These are phyloP conservation scores for Psammodynastes pulverulentus DNA, from an alignment of 2,113 vertebrate genomes.

Conservation along the genomic window DNA sequence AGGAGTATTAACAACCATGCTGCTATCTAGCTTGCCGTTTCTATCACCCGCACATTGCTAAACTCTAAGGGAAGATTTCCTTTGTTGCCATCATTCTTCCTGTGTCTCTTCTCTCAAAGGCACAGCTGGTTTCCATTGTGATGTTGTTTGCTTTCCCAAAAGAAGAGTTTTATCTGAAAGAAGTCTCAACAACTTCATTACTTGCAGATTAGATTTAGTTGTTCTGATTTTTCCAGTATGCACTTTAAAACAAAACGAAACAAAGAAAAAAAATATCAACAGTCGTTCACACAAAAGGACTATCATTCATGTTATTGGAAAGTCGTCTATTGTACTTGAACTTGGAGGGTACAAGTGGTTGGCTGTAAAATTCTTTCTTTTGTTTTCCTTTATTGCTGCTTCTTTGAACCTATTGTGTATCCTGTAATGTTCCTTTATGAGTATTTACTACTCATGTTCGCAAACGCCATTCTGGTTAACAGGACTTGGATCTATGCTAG, in stretches of 20 bases:
- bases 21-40: slow-evolving; percentile 56
- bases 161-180: slow-evolving; percentile 49
- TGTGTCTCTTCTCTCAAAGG: slow-evolving; percentile 43
- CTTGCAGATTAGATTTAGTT: slow-evolving; percentile 52
- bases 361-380: neutral
- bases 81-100: slow-evolving; percentile 34
- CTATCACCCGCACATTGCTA: slow-evolving; percentile 59
- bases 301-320: slow-evolving; percentile 42
- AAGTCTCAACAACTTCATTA: slow-evolving; percentile 31
- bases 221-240: slow-evolving; percentile 53
- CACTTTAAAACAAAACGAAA: slow-evolving; percentile 24
- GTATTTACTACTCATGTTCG: slow-evolving; percentile 68
- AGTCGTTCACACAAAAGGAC: neutral
- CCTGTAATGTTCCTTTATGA: slow-evolving; percentile 18
- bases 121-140: slow-evolving; percentile 29
- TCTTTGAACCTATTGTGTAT: neutral
- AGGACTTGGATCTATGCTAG: neutral
- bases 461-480: slow-evolving; percentile 39
- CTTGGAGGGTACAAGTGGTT: neutral
- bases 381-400: neutral
- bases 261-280: neutral
- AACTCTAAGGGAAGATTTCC: slow-evolving; percentile 44
- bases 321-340: slow-evolving; percentile 38
- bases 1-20: slow-evolving; percentile 6
- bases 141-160: slow-evolving; percentile 52